Evolutionary conservation across 2,888 invertebrate species (phyloP), one percentile per base, ranked within the genome.

Genomic region (Orthosia cruda): DNA sequence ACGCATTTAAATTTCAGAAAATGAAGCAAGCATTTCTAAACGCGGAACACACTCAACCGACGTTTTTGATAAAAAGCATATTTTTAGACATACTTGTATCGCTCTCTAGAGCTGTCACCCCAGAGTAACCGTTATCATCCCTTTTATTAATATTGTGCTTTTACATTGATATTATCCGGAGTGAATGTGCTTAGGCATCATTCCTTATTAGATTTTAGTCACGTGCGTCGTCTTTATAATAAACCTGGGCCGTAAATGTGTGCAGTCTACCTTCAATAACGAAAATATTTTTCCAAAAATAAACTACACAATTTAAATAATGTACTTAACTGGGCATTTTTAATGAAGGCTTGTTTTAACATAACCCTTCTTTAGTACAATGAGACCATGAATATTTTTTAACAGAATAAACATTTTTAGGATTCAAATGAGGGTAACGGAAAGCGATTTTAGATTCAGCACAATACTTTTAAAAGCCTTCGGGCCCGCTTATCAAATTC

Each of bases 1-100:
- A 57, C 71, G 69, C 69, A 64, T 82, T 71, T 82, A 67, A 74
- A 79, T 80, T 84, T 71, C 61, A 16, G 16, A 80, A 84, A 20
- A 26, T 23, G 50, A 32, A 62, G n/a, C 13, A 45, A 11, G n/a
- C 7, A 20, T 32, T 13, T 20, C 11, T n/a, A n/a, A n/a, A n/a
- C n/a, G n/a, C n/a, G n/a, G n/a, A n/a, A n/a, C n/a, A n/a, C n/a
- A n/a, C n/a, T n/a, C n/a, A n/a, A n/a, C n/a, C n/a, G n/a, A n/a
- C n/a, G n/a, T n/a, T n/a, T n/a, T n/a, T n/a, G n/a, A n/a, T n/a
- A n/a, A n/a, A n/a, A n/a, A n/a, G n/a, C n/a, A n/a, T n/a, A n/a
- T n/a, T n/a, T n/a, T n/a, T n/a, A 13, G 20, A 32, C 20, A 15
- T 16, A 32, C 15, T 54, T 71, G 32, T 55, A 65, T 55, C 15